Percentiles rank a stretch among this genome's conserved stretches.
These are phyloP conservation scores for Chionomys nivalis DNA, from an alignment of 2,113 vertebrate species.

Conservation along the genomic window DNA sequence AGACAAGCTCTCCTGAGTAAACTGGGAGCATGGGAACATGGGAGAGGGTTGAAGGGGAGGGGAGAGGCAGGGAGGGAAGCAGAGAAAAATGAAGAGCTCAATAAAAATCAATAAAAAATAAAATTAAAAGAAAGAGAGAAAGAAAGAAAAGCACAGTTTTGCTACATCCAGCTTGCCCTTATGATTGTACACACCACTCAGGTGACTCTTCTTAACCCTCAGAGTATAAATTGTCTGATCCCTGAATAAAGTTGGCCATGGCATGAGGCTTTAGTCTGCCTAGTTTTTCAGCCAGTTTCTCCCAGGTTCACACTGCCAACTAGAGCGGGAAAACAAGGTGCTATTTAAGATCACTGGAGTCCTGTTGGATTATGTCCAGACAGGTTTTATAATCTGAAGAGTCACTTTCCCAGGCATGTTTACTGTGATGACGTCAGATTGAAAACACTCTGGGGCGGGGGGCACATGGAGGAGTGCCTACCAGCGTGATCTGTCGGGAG, in stretches of 20 bases:
- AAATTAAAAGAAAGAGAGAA: neutral
- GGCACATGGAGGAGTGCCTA: too few relatives aligned
- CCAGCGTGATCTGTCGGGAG: neutral
- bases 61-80: too few relatives aligned
- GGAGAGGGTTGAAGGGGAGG: too few relatives aligned
- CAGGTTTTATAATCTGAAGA: neutral
- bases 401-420: neutral
- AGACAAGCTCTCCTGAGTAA: too few relatives aligned
- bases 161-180: neutral
- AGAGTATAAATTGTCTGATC: neutral
- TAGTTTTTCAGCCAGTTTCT: neutral
- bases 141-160: neutral
- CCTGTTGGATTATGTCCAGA: neutral
- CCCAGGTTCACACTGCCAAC: neutral
- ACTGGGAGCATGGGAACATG: too few relatives aligned
- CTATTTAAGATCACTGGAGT: neutral
- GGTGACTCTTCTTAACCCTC: neutral
- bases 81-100: too few relatives aligned
- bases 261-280: neutral
- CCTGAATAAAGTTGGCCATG: neutral
- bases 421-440: neutral
- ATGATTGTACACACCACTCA: neutral
- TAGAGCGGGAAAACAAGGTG: neutral
- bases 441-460: neutral
- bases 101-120: too few relatives aligned